Percentiles rank a stretch among this genome's conserved stretches.
These are phyloP conservation scores for Agrochola circellaris DNA, from an alignment of 2,888 invertebrate genomes.

Conservation along the genomic window DNA sequence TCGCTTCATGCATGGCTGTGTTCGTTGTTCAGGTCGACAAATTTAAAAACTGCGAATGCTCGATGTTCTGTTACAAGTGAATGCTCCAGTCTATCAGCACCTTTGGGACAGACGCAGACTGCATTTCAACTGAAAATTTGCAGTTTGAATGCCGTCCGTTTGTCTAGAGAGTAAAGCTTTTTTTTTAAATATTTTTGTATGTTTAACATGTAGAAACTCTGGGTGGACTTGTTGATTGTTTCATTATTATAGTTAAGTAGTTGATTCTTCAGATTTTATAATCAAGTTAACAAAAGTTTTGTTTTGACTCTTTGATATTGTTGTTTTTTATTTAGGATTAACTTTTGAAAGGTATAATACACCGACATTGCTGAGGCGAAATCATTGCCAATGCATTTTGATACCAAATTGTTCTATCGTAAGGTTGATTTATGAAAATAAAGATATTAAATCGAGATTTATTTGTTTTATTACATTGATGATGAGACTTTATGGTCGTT, in stretches of 20 bases:
- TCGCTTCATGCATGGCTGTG: no score
- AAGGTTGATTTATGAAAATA: slow-evolving; percentile 68
- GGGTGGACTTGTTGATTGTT: slow-evolving; percentile 16
- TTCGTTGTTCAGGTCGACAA: no score
- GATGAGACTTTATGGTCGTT: no score
- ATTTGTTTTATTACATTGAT: slow-evolving; percentile 1
- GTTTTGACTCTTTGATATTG: slow-evolving; percentile 26
- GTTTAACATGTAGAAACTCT: not conserved
- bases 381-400: slow-evolving; percentile 56
- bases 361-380: slow-evolving; percentile 37
- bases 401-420: slow-evolving; percentile 56
- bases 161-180: not conserved
- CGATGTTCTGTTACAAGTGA: no score
- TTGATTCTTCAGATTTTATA: slow-evolving; percentile 60
- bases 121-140: no score
- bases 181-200: not conserved
- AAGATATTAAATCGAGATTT: slow-evolving; percentile 28
- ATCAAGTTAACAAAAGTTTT: slow-evolving; percentile 46
- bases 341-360: not conserved
- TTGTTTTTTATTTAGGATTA: slow-evolving; percentile 4
- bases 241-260: slow-evolving; percentile 7
- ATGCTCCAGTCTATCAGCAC: no score
- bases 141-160: no score
- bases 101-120: no score
- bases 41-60: no score